Evolutionary conservation across 2,113 vertebrate species (phyloP), one percentile per base, ranked within the genome.

Genomic region (Mugil cephalus): DNA sequence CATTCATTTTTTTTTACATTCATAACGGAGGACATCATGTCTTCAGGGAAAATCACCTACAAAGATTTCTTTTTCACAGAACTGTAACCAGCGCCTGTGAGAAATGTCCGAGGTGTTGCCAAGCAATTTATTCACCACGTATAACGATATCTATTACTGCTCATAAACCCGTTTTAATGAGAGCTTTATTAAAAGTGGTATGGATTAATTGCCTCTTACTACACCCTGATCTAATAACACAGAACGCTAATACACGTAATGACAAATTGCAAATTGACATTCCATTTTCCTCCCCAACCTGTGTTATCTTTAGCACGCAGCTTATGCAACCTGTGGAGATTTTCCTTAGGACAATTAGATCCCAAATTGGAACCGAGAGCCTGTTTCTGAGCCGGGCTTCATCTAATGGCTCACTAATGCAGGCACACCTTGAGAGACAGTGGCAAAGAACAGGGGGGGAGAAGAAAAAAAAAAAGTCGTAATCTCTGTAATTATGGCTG

Each of bases 401-500:
- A 38, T 55, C 17, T 54, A 80, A 74, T 45, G 39, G 45, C 40
- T 75, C 42, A 1, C 52, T 72, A 42, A 59, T 66, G 61, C n/a
- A 21, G 17, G 47, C 3, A 8, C 34, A 42, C 14, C n/a, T 56
- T 46, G 46, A 17, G 15, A 51, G 62, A 52, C 19, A 77, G 38
- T 34, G n/a, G 47, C 4, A 39, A 38, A 54, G 5, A 54, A 14
- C 1, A 17, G 6, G 11, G 12, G n/a, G n/a, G n/a, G n/a, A n/a
- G n/a, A n/a, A n/a, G 5, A 30, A 30, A 24, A 14, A 35, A 34
- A 46, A 45, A 71, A 45, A 30, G 38, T 6, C 21, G 17, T 42
- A 62, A 65, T 80, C 21, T 74, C 48, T 45, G 42, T 59, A 45
- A 82, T 83, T 69, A 69, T 65, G 48, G 75, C 42, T 80, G 74